Base-by-base conservation (phyloP, 2,888 invertebrate species). In the Piscicola geometra region DNA sequence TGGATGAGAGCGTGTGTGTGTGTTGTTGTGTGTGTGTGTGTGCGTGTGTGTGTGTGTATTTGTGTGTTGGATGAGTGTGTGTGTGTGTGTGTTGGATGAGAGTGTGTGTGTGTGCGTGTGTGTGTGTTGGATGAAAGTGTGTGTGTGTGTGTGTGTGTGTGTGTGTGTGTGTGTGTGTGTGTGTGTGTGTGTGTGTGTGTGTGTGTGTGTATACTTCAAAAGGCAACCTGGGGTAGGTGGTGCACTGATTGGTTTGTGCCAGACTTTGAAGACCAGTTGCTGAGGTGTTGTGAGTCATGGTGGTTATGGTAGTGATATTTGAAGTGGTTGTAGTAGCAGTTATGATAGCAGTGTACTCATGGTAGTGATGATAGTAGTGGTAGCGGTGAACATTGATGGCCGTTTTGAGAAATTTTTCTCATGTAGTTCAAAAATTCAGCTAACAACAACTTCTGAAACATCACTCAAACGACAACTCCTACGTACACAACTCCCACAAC, bases 191-290 rank as follows among this genome's bases (percentile, higher is more conserved):
- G 21, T 9, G 9, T 15, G n/a, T n/a, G n/a, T 47, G 50, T 47
- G 9, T 15, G 21, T 47, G 9, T 47, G 21, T 47, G 50, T 21
- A 47, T 47, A 47, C 9, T 15, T 9, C 21, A 47, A 47, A 9
- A 47, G 50, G 50, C 25, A 25, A 25, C 60, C 60, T 56, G 60
- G 60, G 5, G 21, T 25, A n/a, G 25, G 60, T 18, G 5, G 21
- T 9, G 12, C 5, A 21, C n/a, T 5, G 21, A 25, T 9, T 25
- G 60, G 60, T 25, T 56, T 56, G 25, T 56, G 60, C 60, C 60
- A 56, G 15, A 56, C 60, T 21, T 56, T 56, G 60, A 56, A 56
- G 60, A 56, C n/a, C 60, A 56, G n/a, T 3, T 56, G 21, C 60
- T 56, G 60, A 5, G n/a, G n/a, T 9, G n/a, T n/a, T n/a, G n/a